Conservation (phyloP, 1,140 invertebrate genomes). For the Tachypleus tridentatus region DNA sequence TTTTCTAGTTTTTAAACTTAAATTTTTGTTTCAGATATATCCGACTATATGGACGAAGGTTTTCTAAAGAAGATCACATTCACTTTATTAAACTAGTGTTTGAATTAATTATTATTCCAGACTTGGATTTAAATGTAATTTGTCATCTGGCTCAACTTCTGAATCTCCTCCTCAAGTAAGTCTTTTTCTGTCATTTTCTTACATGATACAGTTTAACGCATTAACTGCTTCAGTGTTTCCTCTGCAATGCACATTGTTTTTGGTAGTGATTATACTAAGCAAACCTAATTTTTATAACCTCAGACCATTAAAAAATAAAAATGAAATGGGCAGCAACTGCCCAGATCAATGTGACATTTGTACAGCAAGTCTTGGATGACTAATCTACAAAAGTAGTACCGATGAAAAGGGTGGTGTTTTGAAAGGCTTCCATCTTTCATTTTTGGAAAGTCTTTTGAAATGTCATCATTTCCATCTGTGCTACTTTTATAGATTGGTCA, state of each 20-base stretch:
- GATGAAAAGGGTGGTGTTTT: no score
- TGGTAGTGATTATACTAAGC: not conserved
- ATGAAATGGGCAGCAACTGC: no score
- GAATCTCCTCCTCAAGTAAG: conserved; percentile 36
- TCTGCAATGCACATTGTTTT: no score
- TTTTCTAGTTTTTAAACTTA: not conserved
- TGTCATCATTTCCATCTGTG: no score
- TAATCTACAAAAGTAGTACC: no score
- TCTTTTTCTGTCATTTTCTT: conserved; percentile 10
- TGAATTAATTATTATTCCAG: conserved; percentile 58
- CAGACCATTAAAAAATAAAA: no score
- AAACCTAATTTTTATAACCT: not conserved
- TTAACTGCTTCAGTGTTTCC: not conserved
- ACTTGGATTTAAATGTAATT: conserved; percentile 58
- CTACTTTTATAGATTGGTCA: no score
- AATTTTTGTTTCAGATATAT: conserved; percentile 45
- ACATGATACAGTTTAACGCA: not conserved
- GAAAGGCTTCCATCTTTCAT: no score
- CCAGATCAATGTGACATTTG: no score
- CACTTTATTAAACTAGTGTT: conserved; percentile 70
- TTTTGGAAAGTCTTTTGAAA: no score
- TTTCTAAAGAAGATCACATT: conserved; percentile 82
- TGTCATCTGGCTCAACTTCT: conserved; percentile 46
- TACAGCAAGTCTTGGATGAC: no score
- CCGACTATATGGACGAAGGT: conserved; percentile 67